Conservation (phyloP, 2,888 invertebrate genomes). For the Morpho deidamia region DNA sequence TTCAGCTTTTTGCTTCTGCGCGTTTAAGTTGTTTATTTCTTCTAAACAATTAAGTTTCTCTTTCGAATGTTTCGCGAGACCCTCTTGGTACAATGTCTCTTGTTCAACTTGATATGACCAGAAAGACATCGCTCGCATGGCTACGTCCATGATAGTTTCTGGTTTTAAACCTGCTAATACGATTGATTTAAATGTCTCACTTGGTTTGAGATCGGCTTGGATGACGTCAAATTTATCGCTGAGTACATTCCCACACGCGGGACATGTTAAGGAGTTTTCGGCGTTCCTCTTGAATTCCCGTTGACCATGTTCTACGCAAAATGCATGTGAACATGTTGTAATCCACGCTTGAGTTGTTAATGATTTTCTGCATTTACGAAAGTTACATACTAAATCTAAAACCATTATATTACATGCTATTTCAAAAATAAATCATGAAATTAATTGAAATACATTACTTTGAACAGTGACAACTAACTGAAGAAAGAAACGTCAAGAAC, state of each 20-base stretch:
- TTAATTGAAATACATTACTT: neutral
- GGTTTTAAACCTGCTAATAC: conserved; percentile 74
- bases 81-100: conserved; percentile 70
- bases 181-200: conserved; percentile 73
- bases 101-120: conserved; percentile 76
- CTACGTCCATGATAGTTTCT: conserved; percentile 74
- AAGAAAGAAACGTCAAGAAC: too few species aligned
- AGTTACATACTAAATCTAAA: conserved; percentile 72
- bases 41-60: conserved; percentile 68
- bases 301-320: conserved; percentile 75
- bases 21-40: conserved; percentile 61
- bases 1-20: conserved; percentile 69
- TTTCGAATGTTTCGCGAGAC: conserved; percentile 61
- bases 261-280: conserved; percentile 65
- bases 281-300: conserved; percentile 64
- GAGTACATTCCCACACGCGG: conserved; percentile 70
- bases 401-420: conserved; percentile 35
- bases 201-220: conserved; percentile 70
- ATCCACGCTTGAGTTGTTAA: conserved; percentile 71
- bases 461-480: too few species aligned
- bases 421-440: neutral
- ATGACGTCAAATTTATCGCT: conserved; percentile 74
- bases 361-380: conserved; percentile 69
- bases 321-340: conserved; percentile 76
- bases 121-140: conserved; percentile 75